phyloP scores from a whole-genome alignment of 1,140 invertebrate genomes.

The Phortica variegata region DNA sequence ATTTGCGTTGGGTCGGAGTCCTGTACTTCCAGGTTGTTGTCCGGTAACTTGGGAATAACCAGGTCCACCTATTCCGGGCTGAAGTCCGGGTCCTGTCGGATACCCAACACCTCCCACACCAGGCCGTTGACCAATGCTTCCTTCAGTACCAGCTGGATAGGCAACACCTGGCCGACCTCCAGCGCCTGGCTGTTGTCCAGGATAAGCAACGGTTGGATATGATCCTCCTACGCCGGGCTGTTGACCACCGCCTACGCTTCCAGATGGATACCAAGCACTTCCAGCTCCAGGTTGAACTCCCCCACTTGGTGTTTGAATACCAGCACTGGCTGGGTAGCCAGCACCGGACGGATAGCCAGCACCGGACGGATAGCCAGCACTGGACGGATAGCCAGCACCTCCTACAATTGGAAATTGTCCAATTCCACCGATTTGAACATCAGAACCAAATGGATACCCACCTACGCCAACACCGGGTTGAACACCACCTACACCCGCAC shows the following conservation, averaged over 20 bases:
- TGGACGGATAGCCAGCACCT: conserved; percentile 9
- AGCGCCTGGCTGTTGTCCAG: too few relatives aligned
- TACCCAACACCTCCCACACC: too few relatives aligned
- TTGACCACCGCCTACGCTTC: background rate
- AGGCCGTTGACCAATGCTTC: too few relatives aligned
- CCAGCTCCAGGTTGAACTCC: conserved; percentile 23
- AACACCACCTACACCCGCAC: background rate
- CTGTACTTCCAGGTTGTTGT: background rate
- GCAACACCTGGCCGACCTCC: too few relatives aligned
- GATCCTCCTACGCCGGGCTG: background rate
- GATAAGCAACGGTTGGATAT: too few relatives aligned
- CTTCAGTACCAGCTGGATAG: too few relatives aligned
- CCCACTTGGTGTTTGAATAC: conserved; percentile 32
- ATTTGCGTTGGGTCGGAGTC: background rate
- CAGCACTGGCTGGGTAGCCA: conserved; percentile 16
- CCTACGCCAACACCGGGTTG: conserved; percentile 5
- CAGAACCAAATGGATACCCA: too few relatives aligned
- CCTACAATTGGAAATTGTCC: background rate
- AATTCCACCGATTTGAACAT: too few relatives aligned
- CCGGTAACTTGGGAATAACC: too few relatives aligned
- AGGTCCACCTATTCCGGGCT: too few relatives aligned
- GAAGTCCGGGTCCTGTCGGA: too few relatives aligned
- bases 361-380: background rate
- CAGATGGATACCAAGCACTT: background rate
- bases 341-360: conserved; percentile 5